A percentile compares a stretch with the other conserved stretches of the same genome.
These are phyloP conservation scores for Zophobas morio DNA, from an alignment of 1,140 invertebrate species.

Conservation along the genomic window DNA sequence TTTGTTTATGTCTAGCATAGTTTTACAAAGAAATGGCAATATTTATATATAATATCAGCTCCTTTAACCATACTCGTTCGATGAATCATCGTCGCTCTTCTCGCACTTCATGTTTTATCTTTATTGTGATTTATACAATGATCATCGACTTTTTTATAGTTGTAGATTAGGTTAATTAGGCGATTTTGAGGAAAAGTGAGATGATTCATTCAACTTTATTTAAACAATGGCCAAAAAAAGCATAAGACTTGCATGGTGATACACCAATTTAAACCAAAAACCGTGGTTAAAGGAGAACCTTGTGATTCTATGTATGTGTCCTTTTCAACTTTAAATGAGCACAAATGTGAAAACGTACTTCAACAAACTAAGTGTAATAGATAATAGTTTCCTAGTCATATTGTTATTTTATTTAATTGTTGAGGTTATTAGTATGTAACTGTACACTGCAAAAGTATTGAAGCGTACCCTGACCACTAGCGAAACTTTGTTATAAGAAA, in stretches of 20 bases:
- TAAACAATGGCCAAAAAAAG: neutral
- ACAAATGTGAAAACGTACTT: conserved; percentile 36
- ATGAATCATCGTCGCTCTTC: conserved; percentile 1
- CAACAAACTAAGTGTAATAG: conserved; percentile 34
- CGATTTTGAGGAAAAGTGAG: neutral
- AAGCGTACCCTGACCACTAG: conserved; percentile 43
- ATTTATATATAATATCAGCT: conserved; percentile 48
- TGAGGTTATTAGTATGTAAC: conserved; percentile 20
- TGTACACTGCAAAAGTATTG: conserved; percentile 34
- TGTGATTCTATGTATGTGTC: conserved; percentile 47
- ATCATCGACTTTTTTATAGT: conserved; percentile 37
- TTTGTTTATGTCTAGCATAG: conserved; percentile 43
- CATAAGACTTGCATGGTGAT: neutral
- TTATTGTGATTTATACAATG: conserved; percentile 17
- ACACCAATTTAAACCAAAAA: conserved; percentile 1
- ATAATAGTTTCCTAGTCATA: conserved; percentile 8
- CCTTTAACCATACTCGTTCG: conserved; percentile 28
- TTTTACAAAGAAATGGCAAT: conserved; percentile 57
- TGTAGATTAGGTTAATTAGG: conserved; percentile 13
- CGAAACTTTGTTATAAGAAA: conserved; percentile 24
- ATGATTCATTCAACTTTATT: conserved; percentile 12
- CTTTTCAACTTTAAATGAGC: conserved; percentile 43
- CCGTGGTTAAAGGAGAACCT: conserved; percentile 39
- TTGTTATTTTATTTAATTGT: conserved; percentile 22
- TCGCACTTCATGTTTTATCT: conserved; percentile 8